Conservation (phyloP, 1,140 invertebrate genomes). For the Penaeus japonicus region DNA sequence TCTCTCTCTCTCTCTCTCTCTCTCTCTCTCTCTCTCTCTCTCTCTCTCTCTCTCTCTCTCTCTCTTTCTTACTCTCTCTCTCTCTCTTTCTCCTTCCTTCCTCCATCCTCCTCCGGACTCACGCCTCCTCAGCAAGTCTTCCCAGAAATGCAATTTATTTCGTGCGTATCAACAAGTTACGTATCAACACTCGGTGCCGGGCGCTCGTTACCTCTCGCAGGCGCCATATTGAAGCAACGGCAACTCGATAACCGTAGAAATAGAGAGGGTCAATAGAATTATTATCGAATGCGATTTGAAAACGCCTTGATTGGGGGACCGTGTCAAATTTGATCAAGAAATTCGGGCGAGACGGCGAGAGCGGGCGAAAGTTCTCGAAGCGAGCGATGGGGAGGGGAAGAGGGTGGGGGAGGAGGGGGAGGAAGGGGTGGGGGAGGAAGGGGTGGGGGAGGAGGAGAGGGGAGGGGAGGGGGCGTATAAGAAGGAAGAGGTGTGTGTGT, state of each 20-base stretch:
- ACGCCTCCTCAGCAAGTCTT: no score
- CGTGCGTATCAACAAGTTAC: conserved; percentile 17
- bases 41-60: no score
- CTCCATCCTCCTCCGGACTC: background rate
- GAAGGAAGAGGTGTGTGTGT: no score
- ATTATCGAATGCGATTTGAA: conserved; percentile 53
- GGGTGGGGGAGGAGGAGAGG: background rate
- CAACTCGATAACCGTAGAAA: conserved; percentile 52
- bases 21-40: no score
- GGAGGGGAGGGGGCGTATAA: background rate
- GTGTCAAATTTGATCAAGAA: conserved; percentile 53
- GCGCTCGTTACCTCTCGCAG: background rate
- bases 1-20: no score
- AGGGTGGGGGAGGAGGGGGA: background rate
- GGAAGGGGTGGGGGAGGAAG: background rate
- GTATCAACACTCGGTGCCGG: conserved; percentile 18
- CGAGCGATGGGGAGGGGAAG: background rate
- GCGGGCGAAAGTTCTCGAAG: conserved; percentile 34
- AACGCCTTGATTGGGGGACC: conserved; percentile 46
- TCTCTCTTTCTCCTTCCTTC: background rate
- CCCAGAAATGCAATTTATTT: conserved; percentile 43
- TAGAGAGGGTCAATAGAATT: conserved; percentile 54
- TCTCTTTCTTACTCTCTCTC: no score
- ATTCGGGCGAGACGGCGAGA: conserved; percentile 16
- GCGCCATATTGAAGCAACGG: conserved; percentile 15